These are phyloP conservation scores for Cydia amplana DNA, from an alignment of 1,140 invertebrate species.

Conservation along the genomic window DNA sequence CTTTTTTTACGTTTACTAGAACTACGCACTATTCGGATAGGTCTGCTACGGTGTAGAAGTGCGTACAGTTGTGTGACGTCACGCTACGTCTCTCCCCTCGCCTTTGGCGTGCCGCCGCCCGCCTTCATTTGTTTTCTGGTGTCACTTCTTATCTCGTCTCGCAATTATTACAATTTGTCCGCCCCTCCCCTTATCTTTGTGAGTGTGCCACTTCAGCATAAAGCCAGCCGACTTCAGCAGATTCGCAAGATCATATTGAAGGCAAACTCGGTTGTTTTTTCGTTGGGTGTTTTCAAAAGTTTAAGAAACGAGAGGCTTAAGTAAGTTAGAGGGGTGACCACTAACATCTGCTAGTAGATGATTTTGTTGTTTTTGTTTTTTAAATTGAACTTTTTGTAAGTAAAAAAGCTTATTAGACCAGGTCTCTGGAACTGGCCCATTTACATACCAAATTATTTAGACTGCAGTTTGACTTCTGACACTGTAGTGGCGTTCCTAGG, in stretches of 20 bases:
- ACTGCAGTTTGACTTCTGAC: too few relatives aligned
- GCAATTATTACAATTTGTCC: constrained; percentile 80
- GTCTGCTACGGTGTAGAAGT: background rate
- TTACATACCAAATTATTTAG: too few relatives aligned
- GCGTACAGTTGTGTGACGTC: constrained; percentile 51
- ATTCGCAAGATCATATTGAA: constrained; percentile 74
- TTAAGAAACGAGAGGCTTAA: constrained; percentile 72
- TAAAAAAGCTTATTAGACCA: too few relatives aligned
- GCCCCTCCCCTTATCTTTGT: constrained; percentile 77
- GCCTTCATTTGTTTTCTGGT: constrained; percentile 78
- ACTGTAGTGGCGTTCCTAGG: too few relatives aligned
- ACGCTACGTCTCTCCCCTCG: constrained; percentile 49
- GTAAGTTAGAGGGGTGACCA: constrained; percentile 57
- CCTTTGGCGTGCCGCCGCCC: constrained; percentile 46
- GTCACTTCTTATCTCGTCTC: constrained; percentile 77
- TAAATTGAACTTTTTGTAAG: constrained; percentile 33
- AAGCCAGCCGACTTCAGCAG: constrained; percentile 72
- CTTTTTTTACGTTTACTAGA: background rate
- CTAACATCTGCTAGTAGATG: constrained; percentile 58
- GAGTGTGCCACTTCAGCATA: constrained; percentile 74
- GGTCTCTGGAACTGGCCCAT: too few relatives aligned
- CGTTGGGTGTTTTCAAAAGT: constrained; percentile 64
- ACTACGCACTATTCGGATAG: background rate
- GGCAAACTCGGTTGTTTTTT: constrained; percentile 58
- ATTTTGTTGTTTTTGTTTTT: constrained; percentile 51